These are phyloP conservation scores for Actinernus sp. DNA, from an alignment of 92 coral and sea anemone species.

Conservation along the genomic window DNA sequence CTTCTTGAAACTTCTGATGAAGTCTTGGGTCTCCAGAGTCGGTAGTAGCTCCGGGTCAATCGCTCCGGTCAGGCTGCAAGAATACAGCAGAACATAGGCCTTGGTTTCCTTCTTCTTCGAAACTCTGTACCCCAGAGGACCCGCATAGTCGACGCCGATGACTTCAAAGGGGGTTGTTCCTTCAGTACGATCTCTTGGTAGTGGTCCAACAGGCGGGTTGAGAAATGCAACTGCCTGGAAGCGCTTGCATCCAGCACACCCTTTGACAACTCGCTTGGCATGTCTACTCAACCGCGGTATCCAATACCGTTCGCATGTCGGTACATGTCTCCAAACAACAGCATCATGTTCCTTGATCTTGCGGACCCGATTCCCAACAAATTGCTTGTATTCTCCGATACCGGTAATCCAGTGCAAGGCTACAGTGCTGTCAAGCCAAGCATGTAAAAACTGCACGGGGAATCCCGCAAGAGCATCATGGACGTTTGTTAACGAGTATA, in stretches of 20 bases:
- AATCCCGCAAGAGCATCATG: conserved; percentile 6
- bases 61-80: conserved; percentile 26
- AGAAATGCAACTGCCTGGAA: conserved; percentile 1
- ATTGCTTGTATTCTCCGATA: too few species aligned
- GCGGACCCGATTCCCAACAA: too few species aligned
- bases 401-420: too few species aligned
- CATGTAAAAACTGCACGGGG: conserved; percentile 1
- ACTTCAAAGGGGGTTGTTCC: too few species aligned
- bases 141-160: conserved; percentile 24
- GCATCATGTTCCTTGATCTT: too few species aligned
- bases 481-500: conserved; percentile 12
- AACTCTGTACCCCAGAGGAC: conserved; percentile 13
- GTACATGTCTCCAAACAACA: too few species aligned
- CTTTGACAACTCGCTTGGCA: conserved; percentile 12
- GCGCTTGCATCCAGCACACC: too few species aligned
- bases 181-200: conserved; percentile 33
- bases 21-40: conserved; percentile 23
- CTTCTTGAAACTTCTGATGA: conserved; percentile 18
- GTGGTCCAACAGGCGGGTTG: conserved; percentile 15
- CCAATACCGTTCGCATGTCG: conserved; percentile 21
- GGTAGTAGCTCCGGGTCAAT: conserved; percentile 21
- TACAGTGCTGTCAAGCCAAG: conserved; percentile 27
- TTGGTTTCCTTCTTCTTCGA: conserved; percentile 4
- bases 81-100: conserved; percentile 11
- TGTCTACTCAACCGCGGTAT: conserved; percentile 17